Conservation (phyloP, 92 coral and sea anemone species). For the Umimayanthus chanpuru region DNA sequence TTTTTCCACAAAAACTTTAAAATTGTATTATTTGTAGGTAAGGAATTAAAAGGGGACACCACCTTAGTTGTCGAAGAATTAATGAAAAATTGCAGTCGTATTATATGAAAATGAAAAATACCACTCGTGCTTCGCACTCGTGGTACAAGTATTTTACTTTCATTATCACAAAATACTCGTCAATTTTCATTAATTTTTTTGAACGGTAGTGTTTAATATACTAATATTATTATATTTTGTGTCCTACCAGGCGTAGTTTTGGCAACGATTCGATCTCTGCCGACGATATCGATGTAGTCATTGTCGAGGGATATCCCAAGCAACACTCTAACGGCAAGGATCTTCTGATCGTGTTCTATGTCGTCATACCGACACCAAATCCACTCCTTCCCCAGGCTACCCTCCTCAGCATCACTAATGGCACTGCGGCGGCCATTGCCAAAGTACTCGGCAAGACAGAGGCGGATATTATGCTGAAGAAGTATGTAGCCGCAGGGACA, state of each 20-base stretch:
- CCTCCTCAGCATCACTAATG: background rate
- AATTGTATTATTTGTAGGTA: too few species aligned
- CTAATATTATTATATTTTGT: background rate
- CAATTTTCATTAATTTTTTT: too few species aligned
- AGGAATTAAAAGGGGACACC: too few species aligned
- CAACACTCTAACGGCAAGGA: slow-evolving; percentile 14
- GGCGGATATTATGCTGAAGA: background rate
- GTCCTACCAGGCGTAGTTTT: background rate
- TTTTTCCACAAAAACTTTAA: too few species aligned
- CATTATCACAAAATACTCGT: too few species aligned
- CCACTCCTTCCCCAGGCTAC: background rate
- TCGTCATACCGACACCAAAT: background rate
- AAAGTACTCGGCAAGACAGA: slow-evolving; percentile 10
- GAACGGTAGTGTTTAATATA: too few species aligned
- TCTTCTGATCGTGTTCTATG: slow-evolving; percentile 1
- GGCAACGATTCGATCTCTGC: background rate
- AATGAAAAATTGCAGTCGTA: too few species aligned
- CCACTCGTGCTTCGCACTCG: too few species aligned
- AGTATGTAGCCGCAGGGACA: background rate
- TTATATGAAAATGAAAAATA: too few species aligned
- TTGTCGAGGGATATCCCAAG: background rate
- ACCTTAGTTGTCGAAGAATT: too few species aligned
- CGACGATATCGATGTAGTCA: background rate
- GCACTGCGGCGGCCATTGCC: background rate
- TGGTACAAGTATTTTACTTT: too few species aligned